These are phyloP conservation scores for Halcyon chelicuti DNA, from an alignment of 2,797 vertebrate genomes.

Conservation along the genomic window DNA sequence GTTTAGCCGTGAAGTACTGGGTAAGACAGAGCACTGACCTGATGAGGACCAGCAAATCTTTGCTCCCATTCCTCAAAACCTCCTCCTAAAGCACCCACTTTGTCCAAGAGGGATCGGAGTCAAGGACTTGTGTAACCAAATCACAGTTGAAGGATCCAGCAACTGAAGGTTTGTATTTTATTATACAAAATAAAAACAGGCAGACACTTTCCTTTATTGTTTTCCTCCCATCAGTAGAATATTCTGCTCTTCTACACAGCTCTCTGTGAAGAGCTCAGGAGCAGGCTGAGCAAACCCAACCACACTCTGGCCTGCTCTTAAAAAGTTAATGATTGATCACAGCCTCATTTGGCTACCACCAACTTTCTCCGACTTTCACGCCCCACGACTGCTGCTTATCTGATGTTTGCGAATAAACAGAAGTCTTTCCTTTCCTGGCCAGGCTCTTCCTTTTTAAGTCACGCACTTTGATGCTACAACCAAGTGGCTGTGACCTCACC, in stretches of 20 bases:
- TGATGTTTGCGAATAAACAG: neutral
- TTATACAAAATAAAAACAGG: neutral
- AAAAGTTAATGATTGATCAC: neutral
- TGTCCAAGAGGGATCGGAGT: neutral
- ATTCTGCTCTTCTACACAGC: neutral
- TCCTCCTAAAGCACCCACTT: neutral
- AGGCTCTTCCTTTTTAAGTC: neutral
- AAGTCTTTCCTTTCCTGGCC: neutral
- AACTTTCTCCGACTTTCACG: neutral
- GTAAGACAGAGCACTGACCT: neutral
- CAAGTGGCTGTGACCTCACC: neutral
- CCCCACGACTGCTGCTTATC: neutral
- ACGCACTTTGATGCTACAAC: neutral
- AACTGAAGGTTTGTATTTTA: neutral
- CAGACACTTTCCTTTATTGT: neutral
- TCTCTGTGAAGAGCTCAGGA: neutral
- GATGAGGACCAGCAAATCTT: neutral
- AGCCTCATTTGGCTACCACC: neutral
- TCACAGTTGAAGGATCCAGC: neutral
- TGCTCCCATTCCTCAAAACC: neutral
- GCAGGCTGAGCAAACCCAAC: neutral
- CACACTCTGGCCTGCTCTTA: fast-evolving
- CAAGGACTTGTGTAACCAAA: neutral
- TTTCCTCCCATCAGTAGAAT: neutral
- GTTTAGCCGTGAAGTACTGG: neutral